Evolutionary conservation across 2,797 vertebrate species (phyloP).

Genomic region (Coregonus sp.): DNA sequence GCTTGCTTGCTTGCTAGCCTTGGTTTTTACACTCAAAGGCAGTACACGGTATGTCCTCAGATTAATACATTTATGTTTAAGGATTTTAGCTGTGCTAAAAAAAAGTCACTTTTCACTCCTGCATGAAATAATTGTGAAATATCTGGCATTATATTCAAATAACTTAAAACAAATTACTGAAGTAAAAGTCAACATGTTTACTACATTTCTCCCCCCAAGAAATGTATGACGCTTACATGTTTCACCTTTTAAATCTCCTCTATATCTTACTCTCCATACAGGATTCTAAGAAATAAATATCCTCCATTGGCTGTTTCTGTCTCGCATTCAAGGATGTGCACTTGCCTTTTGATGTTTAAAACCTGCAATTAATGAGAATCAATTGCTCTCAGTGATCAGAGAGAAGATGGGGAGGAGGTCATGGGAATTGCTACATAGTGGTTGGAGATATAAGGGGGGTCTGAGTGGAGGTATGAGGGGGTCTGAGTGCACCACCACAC

Average conservation of each 20-base stretch:
- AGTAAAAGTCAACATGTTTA: neutral
- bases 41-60: neutral
- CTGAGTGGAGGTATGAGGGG: too few relatives aligned
- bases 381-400: neutral
- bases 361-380: conserved; percentile 4
- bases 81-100: neutral
- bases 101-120: neutral
- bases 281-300: neutral
- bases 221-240: neutral
- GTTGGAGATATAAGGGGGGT: too few relatives aligned
- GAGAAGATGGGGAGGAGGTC: neutral
- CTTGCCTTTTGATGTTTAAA: neutral
- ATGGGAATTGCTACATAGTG: neutral
- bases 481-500: neutral
- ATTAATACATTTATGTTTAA: neutral
- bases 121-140: neutral
- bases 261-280: neutral
- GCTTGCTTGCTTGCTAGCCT: neutral
- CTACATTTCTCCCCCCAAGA: neutral
- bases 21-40: neutral
- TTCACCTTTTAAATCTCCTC: neutral
- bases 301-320: neutral
- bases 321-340: neutral
- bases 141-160: neutral
- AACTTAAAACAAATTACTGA: neutral